These are phyloP conservation scores for Zaprionus bogoriensis DNA, from an alignment of 2,888 invertebrate species.

Conservation along the genomic window DNA sequence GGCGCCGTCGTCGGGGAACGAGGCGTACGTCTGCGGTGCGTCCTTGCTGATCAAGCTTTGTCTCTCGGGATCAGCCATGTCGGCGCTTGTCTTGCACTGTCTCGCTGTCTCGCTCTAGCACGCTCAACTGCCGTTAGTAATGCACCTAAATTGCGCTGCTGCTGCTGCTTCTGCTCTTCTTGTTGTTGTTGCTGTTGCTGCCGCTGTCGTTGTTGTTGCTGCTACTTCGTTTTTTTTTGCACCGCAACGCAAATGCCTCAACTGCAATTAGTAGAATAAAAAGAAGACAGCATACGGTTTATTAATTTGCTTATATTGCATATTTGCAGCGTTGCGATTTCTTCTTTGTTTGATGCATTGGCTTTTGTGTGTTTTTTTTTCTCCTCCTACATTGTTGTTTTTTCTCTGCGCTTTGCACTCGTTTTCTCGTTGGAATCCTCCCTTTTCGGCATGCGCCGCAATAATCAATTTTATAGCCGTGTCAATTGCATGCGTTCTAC, in stretches of 20 bases:
- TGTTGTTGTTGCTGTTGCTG: conserved; percentile 28
- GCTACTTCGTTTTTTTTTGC: conserved; percentile 26
- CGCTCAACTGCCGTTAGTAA: conserved; percentile 43
- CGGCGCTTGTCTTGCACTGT: conserved; percentile 22
- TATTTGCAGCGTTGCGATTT: conserved; percentile 32
- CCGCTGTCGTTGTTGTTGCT: conserved; percentile 25
- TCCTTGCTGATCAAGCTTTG: conserved; percentile 80
- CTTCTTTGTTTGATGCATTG: conserved; percentile 60
- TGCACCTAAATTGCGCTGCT: conserved; percentile 46
- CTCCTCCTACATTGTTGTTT: conserved; percentile 43
- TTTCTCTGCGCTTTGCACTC: conserved; percentile 25
- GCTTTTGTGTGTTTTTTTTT: conserved; percentile 42
- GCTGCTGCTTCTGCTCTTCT: conserved; percentile 22
- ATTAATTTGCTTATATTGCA: conserved; percentile 30
- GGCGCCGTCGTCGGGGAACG: conserved; percentile 59
- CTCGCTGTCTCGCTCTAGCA: conserved; percentile 11
- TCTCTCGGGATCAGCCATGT: conserved; percentile 81
- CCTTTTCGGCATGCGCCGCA: conserved; percentile 77
- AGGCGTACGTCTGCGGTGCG: conserved; percentile 69
- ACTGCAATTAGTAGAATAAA: conserved; percentile 52
- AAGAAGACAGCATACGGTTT: conserved; percentile 18
- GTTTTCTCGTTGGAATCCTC: conserved; percentile 61
- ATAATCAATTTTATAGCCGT: conserved; percentile 62
- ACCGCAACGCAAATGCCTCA: conserved; percentile 66
- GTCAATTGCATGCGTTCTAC: conserved; percentile 5